phyloP scores from a whole-genome alignment of 2,113 vertebrate genomes.

The Ia io region DNA sequence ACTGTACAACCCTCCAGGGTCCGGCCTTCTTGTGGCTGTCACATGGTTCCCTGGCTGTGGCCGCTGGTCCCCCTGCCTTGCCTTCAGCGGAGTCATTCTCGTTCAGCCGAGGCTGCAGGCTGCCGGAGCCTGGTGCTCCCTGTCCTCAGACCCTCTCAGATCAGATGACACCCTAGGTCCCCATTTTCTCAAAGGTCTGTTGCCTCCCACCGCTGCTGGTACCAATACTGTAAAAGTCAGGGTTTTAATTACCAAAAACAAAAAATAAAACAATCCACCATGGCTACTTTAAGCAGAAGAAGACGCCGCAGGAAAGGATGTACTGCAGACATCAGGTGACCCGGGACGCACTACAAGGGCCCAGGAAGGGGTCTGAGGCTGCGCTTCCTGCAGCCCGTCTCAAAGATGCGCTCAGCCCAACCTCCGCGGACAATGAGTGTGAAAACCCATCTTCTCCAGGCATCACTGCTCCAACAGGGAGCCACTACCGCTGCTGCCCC shows the following conservation, averaged over 20 bases:
- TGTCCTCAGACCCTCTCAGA: background rate
- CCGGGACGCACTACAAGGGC: background rate
- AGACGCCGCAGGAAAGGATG: background rate
- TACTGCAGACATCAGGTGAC: accelerated
- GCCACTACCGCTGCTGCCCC: background rate
- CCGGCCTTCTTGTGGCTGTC: no score
- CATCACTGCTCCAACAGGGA: background rate
- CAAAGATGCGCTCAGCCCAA: background rate
- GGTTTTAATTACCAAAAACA: background rate
- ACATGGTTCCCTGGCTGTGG: no score
- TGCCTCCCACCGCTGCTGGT: no score
- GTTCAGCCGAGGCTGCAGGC: background rate
- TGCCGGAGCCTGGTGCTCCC: background rate
- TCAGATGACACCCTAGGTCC: background rate
- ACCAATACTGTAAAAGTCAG: background rate
- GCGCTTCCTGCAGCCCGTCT: background rate
- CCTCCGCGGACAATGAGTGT: background rate
- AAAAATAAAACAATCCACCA: background rate
- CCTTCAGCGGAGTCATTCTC: background rate
- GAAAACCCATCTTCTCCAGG: background rate
- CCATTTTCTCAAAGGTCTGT: background rate
- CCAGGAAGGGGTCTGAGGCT: background rate
- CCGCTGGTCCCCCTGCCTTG: background rate
- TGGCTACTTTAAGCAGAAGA: background rate
- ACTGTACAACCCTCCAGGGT: no score